phyloP scores from a whole-genome alignment of 2,113 vertebrate species.

The Sorex fumeus region DNA sequence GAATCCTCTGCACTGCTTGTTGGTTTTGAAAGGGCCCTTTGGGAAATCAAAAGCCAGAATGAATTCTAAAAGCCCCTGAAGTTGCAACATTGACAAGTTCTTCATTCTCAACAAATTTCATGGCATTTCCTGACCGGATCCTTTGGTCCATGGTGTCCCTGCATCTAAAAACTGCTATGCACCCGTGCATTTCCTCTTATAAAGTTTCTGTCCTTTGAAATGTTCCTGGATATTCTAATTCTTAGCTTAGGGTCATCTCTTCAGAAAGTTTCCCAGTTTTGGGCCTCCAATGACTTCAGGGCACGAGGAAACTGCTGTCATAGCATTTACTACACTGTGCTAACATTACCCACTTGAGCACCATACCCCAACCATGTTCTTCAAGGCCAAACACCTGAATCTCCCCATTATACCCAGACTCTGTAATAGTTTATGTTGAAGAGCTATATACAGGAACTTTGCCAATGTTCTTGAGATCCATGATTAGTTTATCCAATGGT shows the following conservation, averaged over 20 bases:
- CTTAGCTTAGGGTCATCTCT: not conserved
- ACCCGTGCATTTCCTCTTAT: not conserved
- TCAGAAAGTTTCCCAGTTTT: not conserved
- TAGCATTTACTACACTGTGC: rapidly evolving
- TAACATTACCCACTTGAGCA: not conserved
- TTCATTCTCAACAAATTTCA: not conserved
- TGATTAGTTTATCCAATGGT: not conserved
- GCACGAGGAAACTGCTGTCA: not conserved
- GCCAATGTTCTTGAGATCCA: not conserved
- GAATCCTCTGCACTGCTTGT: no score
- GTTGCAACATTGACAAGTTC: no score
- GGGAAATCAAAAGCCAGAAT: not conserved
- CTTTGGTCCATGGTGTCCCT: not conserved
- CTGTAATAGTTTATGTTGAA: not conserved
- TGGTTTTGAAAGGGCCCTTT: not conserved
- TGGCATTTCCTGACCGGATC: not conserved
- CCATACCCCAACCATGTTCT: not conserved
- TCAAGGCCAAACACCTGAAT: not conserved
- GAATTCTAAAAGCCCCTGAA: not conserved
- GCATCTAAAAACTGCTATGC: not conserved
- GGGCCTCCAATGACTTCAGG: not conserved
- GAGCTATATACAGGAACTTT: not conserved
- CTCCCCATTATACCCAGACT: not conserved
- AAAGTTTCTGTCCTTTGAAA: not conserved
- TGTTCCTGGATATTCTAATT: rapidly evolving